A percentile compares a stretch with the other conserved stretches of the same genome.
Evolutionary conservation across 2,113 vertebrate species (phyloP).

Genomic region (Cynopterus brachyotis): DNA sequence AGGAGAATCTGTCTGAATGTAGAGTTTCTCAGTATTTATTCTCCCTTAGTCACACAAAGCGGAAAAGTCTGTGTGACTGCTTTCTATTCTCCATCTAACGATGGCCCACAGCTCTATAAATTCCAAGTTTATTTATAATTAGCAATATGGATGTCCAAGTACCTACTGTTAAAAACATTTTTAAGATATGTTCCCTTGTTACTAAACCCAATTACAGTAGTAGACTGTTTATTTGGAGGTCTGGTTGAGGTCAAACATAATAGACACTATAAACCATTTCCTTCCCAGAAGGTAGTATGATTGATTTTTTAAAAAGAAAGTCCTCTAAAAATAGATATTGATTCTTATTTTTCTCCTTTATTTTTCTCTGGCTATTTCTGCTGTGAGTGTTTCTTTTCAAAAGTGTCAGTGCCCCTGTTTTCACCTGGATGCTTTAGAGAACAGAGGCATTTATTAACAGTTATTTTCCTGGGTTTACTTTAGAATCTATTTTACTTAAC

Average conservation of each 20-base stretch:
- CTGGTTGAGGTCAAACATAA: not conserved
- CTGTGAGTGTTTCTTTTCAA: not conserved
- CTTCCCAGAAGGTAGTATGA: not conserved
- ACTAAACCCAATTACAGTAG: not conserved
- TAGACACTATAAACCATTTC: not conserved
- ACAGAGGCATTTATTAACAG: not conserved
- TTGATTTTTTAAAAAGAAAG: constrained; percentile 35
- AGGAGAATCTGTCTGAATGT: not conserved
- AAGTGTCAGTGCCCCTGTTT: not conserved
- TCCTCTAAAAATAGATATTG: constrained; percentile 10
- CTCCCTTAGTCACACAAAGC: not conserved
- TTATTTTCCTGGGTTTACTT: not conserved
- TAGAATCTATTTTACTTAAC: not conserved
- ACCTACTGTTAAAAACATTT: not conserved
- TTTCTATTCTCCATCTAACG: not conserved
- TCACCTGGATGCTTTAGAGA: not conserved
- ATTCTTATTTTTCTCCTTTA: not conserved
- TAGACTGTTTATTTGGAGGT: not conserved
- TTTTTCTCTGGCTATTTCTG: not conserved
- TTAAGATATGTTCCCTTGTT: not conserved
- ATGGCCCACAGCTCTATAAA: not conserved
- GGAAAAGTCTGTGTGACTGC: not conserved
- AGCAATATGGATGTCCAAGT: not conserved
- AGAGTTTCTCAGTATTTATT: not conserved
- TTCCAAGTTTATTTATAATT: constrained; percentile 25